phyloP scores from a whole-genome alignment of 2,113 vertebrate genomes.

The Thinocorus orbignyianus region DNA sequence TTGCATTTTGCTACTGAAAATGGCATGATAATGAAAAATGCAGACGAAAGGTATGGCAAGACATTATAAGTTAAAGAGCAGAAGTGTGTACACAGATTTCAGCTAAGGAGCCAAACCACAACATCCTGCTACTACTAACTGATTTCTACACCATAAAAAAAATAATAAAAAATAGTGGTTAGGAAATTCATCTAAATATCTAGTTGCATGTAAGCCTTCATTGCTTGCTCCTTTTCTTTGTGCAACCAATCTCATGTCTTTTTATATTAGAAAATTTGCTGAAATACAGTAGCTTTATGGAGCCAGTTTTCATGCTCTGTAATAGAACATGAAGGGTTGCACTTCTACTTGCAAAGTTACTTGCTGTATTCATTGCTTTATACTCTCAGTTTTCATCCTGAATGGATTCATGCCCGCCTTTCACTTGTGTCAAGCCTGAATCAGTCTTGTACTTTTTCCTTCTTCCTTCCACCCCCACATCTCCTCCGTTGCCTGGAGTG shows the following conservation, averaged over 20 bases:
- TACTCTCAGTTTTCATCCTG: not conserved
- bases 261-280: not conserved
- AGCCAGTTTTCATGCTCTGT: not conserved
- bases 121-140: accelerated
- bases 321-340: not conserved
- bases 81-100: not conserved
- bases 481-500: not conserved
- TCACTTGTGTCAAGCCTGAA: not conserved
- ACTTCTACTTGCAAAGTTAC: not conserved
- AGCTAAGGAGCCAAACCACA: not conserved
- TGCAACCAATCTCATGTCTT: not conserved
- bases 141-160: not conserved
- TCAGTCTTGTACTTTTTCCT: not conserved
- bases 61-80: not conserved
- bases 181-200: not conserved
- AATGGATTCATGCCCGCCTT: not conserved
- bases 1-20: not conserved
- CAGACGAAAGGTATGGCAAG: not conserved
- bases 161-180: not conserved
- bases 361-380: not conserved
- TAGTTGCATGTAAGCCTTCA: not conserved
- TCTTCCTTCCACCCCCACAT: accelerated
- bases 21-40: not conserved
- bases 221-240: not conserved
- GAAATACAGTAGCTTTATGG: not conserved